phyloP scores from a whole-genome alignment of 2,797 vertebrate species.

The Poeciliopsis gracilis region DNA sequence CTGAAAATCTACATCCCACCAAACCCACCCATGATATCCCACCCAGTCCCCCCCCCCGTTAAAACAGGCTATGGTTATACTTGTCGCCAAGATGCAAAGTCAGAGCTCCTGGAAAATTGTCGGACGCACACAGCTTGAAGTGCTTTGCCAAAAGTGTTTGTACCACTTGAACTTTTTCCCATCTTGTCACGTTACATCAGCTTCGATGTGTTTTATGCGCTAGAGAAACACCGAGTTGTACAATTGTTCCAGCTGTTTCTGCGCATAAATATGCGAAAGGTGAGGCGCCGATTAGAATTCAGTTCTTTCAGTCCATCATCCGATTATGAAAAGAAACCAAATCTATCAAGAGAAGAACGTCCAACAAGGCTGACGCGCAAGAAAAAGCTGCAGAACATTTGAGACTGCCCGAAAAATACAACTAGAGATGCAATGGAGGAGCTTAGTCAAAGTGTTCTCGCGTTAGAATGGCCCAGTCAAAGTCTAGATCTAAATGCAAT shows the following conservation, averaged over 20 bases:
- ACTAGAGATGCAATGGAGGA: neutral
- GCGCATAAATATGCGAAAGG: neutral
- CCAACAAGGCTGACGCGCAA: neutral
- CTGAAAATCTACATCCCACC: constrained; percentile 73
- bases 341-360: neutral
- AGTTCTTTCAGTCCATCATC: neutral
- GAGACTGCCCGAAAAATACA: neutral
- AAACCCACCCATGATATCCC: constrained; percentile 43
- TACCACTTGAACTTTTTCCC: neutral
- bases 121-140: constrained; percentile 49
- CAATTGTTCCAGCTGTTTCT: neutral
- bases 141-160: neutral
- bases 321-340: neutral
- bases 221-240: neutral
- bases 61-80: constrained; percentile 66
- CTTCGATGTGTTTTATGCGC: neutral
- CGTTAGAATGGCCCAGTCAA: neutral
- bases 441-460: neutral
- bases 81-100: constrained; percentile 59
- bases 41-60: constrained; percentile 34
- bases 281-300: neutral
- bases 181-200: neutral
- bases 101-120: constrained; percentile 35
- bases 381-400: neutral
- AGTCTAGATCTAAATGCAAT: neutral